Evolutionary conservation across 2,113 vertebrate genomes (phyloP).

Genomic region (Colaptes auratus): DNA sequence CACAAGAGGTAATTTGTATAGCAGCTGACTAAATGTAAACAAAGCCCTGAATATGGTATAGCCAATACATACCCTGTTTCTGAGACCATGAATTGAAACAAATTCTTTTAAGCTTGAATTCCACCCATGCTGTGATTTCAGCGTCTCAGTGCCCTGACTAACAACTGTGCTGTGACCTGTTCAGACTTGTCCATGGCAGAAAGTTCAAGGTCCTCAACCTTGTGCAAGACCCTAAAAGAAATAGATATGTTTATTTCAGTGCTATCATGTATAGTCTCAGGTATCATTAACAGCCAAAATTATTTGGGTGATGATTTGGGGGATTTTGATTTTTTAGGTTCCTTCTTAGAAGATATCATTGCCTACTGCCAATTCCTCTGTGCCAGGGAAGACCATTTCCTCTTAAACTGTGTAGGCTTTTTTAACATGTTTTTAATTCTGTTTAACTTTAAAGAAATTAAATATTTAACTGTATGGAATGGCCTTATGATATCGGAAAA

Average conservation of each 20-base stretch:
- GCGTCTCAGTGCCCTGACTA: background rate
- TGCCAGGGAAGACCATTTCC: accelerated
- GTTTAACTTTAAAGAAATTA: background rate
- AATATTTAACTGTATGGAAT: background rate
- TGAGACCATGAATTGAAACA: background rate
- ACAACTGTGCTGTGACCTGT: background rate
- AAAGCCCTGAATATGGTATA: background rate
- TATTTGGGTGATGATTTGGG: background rate
- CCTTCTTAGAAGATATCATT: background rate
- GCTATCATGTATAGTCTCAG: background rate
- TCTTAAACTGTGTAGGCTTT: accelerated
- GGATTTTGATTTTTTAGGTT: background rate
- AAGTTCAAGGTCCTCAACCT: background rate
- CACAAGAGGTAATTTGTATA: background rate
- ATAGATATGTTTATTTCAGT: accelerated
- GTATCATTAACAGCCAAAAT: background rate
- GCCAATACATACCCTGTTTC: background rate
- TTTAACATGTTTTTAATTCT: background rate
- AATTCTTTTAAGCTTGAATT: background rate
- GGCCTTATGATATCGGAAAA: background rate
- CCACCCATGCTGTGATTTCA: background rate
- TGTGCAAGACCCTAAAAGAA: background rate
- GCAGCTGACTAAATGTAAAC: background rate
- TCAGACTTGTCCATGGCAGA: background rate
- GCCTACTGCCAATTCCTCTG: background rate